These are phyloP conservation scores for Kryptolebias ocellatus DNA, from an alignment of 2,797 vertebrate species.

Conservation along the genomic window DNA sequence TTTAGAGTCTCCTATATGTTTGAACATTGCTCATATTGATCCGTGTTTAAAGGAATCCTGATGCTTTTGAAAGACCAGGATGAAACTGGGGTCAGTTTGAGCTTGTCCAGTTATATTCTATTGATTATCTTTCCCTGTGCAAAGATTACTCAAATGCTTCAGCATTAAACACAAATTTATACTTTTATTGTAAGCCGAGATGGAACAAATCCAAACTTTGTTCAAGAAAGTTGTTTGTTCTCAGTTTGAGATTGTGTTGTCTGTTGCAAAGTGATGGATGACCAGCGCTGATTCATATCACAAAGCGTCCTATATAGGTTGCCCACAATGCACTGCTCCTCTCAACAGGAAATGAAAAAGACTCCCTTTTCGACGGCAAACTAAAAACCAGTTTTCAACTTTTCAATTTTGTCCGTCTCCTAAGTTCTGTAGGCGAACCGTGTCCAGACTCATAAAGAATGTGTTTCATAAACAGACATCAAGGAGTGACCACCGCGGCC, in stretches of 20 bases:
- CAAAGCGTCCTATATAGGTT: slow-evolving; percentile 50
- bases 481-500: slow-evolving; percentile 5
- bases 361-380: slow-evolving; percentile 47
- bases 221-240: slow-evolving; percentile 36
- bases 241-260: slow-evolving; percentile 22
- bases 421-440: slow-evolving; percentile 31
- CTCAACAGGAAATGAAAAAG: slow-evolving; percentile 75
- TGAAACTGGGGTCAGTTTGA: slow-evolving; percentile 29
- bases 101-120: slow-evolving; percentile 27
- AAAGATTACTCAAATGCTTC: slow-evolving; percentile 5
- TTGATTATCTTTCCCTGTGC: slow-evolving; percentile 23
- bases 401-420: slow-evolving; percentile 59
- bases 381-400: slow-evolving; percentile 63
- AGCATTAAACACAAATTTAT: slow-evolving; percentile 9
- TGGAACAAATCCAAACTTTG: slow-evolving; percentile 29
- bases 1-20: slow-evolving; percentile 57
- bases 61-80: slow-evolving; percentile 43
- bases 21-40: slow-evolving; percentile 60
- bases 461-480: slow-evolving; percentile 50
- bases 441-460: slow-evolving; percentile 46
- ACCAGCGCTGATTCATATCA: slow-evolving; percentile 61
- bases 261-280: slow-evolving; percentile 64
- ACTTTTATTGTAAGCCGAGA: background rate
- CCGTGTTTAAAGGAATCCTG: slow-evolving; percentile 51
- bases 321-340: slow-evolving; percentile 66